Evolutionary conservation across 2,113 vertebrate genomes (phyloP).

Genomic region (Rhinogobius similis): DNA sequence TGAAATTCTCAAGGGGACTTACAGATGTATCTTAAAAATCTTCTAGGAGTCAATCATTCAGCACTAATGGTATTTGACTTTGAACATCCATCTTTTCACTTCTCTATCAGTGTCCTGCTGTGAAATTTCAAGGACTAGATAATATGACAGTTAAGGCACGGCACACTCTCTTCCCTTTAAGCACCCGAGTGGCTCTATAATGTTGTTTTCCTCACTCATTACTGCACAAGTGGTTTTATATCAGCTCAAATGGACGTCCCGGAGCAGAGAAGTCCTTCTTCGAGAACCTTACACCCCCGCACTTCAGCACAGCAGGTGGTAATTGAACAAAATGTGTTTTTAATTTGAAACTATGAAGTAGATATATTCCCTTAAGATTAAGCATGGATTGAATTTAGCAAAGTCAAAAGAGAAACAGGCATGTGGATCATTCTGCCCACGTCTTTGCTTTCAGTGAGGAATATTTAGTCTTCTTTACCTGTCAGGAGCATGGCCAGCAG

Average conservation of each 20-base stretch:
- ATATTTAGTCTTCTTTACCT: background rate
- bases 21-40: background rate
- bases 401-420: slow-evolving; percentile 10
- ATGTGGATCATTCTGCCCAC: slow-evolving; percentile 19
- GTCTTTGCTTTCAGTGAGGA: background rate
- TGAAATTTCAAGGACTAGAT: slow-evolving; percentile 52
- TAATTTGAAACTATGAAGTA: slow-evolving; percentile 64
- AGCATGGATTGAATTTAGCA: slow-evolving; percentile 21
- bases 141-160: slow-evolving; percentile 46
- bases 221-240: slow-evolving; percentile 66
- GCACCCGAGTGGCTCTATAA: slow-evolving; percentile 50
- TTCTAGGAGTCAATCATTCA: background rate
- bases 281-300: slow-evolving; percentile 17
- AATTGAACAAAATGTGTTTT: slow-evolving; percentile 67
- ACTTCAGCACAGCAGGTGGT: slow-evolving; percentile 16
- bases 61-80: slow-evolving; percentile 11
- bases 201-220: slow-evolving; percentile 58
- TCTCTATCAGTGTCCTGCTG: slow-evolving; percentile 25
- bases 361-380: slow-evolving; percentile 44
- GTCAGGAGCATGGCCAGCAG: background rate
- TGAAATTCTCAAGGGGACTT: background rate
- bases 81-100: slow-evolving; percentile 11
- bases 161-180: slow-evolving; percentile 55
- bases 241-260: slow-evolving; percentile 57
- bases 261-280: slow-evolving; percentile 39